phyloP scores from a whole-genome alignment of 2,113 vertebrate genomes.

The Emydura subglobosa region DNA sequence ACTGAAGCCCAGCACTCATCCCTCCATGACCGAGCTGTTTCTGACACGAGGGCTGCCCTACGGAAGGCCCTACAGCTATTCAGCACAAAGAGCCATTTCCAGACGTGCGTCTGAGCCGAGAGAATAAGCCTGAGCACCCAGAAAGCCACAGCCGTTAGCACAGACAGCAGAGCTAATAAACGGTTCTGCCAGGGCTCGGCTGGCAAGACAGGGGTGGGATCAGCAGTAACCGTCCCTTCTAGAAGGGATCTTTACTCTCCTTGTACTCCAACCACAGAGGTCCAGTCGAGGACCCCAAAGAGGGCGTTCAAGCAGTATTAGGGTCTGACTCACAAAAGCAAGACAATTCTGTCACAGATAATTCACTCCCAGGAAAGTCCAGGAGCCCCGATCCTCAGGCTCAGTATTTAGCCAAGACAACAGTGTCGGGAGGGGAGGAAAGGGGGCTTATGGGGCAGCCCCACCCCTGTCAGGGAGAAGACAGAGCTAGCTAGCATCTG shows the following conservation, averaged over 20 bases:
- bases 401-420: not conserved
- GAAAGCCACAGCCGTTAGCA: not conserved
- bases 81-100: not conserved
- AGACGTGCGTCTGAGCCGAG: not conserved
- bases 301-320: not conserved
- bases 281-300: not conserved
- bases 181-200: not conserved
- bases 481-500: not conserved
- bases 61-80: not conserved
- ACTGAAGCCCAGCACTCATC: not conserved
- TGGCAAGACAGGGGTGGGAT: not conserved
- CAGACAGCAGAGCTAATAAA: not conserved
- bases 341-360: not conserved
- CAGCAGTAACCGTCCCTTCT: not conserved
- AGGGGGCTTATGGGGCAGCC: fast-evolving
- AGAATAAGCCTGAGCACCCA: not conserved
- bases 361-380: not conserved
- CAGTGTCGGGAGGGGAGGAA: not conserved
- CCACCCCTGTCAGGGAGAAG: not conserved
- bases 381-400: fast-evolving
- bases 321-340: not conserved
- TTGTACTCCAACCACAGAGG: not conserved
- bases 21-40: not conserved
- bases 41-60: not conserved
- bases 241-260: not conserved